A percentile compares a stretch with the other conserved stretches of the same genome.
phyloP scores from a whole-genome alignment of 2,888 invertebrate species.

The Xanthostigma xanthostigma region DNA sequence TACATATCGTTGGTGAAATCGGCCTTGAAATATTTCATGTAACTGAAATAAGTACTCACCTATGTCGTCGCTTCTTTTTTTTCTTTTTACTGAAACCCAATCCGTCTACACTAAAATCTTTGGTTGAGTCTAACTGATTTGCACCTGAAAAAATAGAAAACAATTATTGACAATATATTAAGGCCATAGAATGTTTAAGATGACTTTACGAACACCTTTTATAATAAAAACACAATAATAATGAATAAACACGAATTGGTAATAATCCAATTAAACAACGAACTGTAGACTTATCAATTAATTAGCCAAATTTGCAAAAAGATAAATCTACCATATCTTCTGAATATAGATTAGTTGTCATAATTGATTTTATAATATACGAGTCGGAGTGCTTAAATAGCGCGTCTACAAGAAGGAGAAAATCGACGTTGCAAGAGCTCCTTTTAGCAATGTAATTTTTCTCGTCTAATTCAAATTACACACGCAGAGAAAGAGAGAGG shows the following conservation, averaged over 20 bases:
- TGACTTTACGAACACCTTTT: too few species aligned
- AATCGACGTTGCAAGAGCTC: too few species aligned
- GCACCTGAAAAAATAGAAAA: slow-evolving; percentile 36
- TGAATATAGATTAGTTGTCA: slow-evolving; percentile 1
- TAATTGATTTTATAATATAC: not conserved
- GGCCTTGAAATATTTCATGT: not conserved
- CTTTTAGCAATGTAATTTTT: too few species aligned
- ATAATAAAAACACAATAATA: too few species aligned
- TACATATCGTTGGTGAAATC: too few species aligned
- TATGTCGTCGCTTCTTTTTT: slow-evolving; percentile 88
- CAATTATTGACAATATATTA: too few species aligned
- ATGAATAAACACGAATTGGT: slow-evolving; percentile 1
- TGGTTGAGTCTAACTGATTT: slow-evolving; percentile 58
- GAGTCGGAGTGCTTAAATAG: not conserved
- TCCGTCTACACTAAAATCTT: slow-evolving; percentile 73
- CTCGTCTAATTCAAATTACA: too few species aligned
- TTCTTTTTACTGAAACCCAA: slow-evolving; percentile 78
- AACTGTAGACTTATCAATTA: slow-evolving; percentile 12
- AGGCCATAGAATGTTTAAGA: too few species aligned
- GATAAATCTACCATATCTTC: slow-evolving; percentile 2
- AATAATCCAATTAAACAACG: slow-evolving; percentile 1
- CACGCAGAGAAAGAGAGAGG: too few species aligned
- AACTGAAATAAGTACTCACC: slow-evolving; percentile 42
- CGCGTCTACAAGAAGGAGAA: too few species aligned
- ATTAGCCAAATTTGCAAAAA: slow-evolving; percentile 18